phyloP scores from a whole-genome alignment of 2,113 vertebrate genomes.

The Nestor notabilis region DNA sequence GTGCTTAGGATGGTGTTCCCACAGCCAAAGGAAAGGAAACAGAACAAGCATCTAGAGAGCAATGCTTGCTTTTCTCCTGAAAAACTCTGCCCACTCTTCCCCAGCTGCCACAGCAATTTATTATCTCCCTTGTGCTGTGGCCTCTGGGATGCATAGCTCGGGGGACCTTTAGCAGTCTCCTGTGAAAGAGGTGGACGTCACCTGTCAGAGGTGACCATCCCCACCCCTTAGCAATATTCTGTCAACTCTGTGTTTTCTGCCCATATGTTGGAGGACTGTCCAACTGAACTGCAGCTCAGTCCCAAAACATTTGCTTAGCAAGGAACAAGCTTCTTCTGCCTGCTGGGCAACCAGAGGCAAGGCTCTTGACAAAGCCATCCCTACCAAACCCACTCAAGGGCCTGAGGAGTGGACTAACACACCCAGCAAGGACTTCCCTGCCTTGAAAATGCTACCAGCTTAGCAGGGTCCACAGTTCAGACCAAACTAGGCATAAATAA shows the following conservation, averaged over 20 bases:
- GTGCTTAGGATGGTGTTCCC: neutral
- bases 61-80: neutral
- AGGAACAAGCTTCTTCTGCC: neutral
- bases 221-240: neutral
- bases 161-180: neutral
- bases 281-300: neutral
- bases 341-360: neutral
- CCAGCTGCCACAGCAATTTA: neutral
- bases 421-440: neutral
- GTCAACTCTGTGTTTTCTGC: neutral
- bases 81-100: neutral
- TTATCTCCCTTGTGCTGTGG: neutral
- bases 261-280: neutral
- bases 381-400: neutral
- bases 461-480: neutral
- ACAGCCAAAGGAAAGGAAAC: neutral
- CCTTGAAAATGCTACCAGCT: neutral
- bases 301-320: neutral
- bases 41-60: neutral
- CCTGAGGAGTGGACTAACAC: neutral
- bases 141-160: neutral
- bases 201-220: neutral
- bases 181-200: fast-evolving
- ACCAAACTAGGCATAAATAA: neutral
- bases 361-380: neutral